These are phyloP conservation scores for Eilema caniola DNA, from an alignment of 2,888 invertebrate species.

Conservation along the genomic window DNA sequence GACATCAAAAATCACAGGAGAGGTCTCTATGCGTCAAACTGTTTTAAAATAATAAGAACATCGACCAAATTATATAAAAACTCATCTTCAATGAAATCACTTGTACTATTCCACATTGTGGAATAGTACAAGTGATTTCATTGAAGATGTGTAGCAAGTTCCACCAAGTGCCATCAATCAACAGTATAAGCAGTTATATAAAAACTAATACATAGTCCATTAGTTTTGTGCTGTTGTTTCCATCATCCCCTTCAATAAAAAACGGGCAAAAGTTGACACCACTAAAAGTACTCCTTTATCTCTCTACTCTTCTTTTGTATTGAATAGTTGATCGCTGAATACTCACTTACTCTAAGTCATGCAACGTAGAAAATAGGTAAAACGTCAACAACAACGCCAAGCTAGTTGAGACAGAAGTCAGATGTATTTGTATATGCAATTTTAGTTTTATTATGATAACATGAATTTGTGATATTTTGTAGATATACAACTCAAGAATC, in stretches of 20 bases:
- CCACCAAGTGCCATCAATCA: no score
- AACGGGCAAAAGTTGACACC: neutral
- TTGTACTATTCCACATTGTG: no score
- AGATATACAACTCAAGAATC: conserved; percentile 52
- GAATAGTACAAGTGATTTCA: no score
- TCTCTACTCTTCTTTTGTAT: no score
- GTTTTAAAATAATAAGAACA: no score
- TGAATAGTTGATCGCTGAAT: neutral
- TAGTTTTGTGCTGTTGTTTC: neutral
- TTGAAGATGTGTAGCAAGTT: no score
- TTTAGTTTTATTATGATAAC: conserved; percentile 65
- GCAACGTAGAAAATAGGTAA: conserved; percentile 37
- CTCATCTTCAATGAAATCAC: no score
- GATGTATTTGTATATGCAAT: conserved; percentile 57
- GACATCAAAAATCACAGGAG: neutral
- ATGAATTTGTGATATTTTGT: conserved; percentile 51
- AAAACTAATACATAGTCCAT: no score
- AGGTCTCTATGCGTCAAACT: neutral
- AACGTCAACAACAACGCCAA: conserved; percentile 59
- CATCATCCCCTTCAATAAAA: neutral
- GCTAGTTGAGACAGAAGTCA: conserved; percentile 60
- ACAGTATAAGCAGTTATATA: no score
- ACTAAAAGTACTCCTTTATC: neutral
- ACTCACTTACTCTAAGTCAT: conserved; percentile 29
- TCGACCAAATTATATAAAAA: no score